Evolutionary conservation across 2,797 vertebrate species (phyloP), one percentile per base, ranked within the genome.

Genomic region (Phoebastria nigripes): DNA sequence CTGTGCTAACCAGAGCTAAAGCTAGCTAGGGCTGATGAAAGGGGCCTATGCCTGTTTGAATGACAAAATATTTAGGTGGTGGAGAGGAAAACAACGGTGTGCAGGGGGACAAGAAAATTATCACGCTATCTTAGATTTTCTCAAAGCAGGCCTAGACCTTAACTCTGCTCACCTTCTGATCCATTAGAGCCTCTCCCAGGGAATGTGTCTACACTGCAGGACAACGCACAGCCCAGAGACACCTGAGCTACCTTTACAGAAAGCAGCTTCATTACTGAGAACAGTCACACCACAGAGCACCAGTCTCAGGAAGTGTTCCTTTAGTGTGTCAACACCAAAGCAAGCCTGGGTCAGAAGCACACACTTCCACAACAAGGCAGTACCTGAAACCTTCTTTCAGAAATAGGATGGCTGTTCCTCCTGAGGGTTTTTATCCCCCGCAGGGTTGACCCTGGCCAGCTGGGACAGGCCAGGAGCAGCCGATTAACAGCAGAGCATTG

Each of bases 281-380:
- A 21, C 11, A 33, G 39, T 2, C 55, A 33, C 35, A 28, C 2
- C 7, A 5, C 11, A 35, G 33, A 6, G 1, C 18, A 39, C 24
- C n/a, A 7, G 9, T 0, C 47, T 26, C 15, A 11, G 22, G 2
- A 29, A 39, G 12, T 0, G 0, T 7, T 47, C 21, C 0, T 15
- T 25, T 39, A 1, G 11, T 13, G 18, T 9, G 4, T 8, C 37
- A 52, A 35, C 18, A 39, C 7, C 33, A 14, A 63, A 33, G 6
- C 0, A 0, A 87, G 12, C 22, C 37, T 6, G 8, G 4, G 12
- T 10, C 39, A 54, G 26, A 39, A 4, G 6, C 42, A 62, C 21
- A 31, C 25, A 46, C 21, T 7, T 42, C 33, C 9, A 11, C 25
- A 29, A 6, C 3, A 47, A 44, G 1, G 3, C 28, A 83, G 11